Conservation (phyloP, 2,113 vertebrate genomes). For the Aleadryas rufinucha region DNA sequence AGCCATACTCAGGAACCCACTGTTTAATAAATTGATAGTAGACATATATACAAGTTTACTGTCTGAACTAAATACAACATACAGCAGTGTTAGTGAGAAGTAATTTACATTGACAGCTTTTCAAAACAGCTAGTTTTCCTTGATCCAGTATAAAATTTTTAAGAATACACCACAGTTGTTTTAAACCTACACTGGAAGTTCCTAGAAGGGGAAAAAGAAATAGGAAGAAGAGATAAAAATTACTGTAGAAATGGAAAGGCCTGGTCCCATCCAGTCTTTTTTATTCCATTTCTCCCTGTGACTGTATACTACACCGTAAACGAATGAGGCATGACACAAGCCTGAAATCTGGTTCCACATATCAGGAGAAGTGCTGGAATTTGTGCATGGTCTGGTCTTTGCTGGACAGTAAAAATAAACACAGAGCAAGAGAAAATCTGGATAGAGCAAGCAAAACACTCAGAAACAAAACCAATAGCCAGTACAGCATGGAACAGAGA, state of each 20-base stretch:
- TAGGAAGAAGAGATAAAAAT: not conserved
- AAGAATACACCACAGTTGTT: not conserved
- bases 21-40: not conserved
- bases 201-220: not conserved
- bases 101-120: constrained; percentile 47
- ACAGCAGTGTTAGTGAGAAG: not conserved
- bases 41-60: not conserved
- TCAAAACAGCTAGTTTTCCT: constrained; percentile 3
- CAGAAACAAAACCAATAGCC: not conserved
- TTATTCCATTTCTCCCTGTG: not conserved
- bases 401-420: not conserved
- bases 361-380: not conserved
- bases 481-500: not conserved
- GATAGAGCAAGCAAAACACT: not conserved
- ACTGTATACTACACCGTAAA: not conserved
- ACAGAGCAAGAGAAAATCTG: not conserved
- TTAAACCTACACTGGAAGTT: not conserved
- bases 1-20: not conserved
- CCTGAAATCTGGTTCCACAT: not conserved
- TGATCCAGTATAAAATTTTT: not conserved
- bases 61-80: not conserved
- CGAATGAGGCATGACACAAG: not conserved
- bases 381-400: not conserved
- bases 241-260: not conserved
- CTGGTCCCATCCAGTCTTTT: not conserved